Conservation (phyloP, 2,113 vertebrate genomes). For the Microcebus murinus region DNA sequence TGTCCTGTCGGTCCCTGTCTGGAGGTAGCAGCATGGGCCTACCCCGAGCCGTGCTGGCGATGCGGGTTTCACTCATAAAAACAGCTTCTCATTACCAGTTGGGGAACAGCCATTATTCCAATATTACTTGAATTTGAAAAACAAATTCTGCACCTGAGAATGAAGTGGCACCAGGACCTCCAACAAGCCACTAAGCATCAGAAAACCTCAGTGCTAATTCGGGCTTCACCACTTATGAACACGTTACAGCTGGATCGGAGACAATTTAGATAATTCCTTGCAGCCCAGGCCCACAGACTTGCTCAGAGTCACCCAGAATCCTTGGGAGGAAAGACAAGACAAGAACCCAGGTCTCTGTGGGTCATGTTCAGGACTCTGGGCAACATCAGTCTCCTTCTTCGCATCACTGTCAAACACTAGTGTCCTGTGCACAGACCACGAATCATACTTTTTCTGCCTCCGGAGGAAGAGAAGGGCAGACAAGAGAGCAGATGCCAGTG, state of each 20-base stretch:
- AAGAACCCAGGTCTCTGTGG: background rate
- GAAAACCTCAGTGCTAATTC: background rate
- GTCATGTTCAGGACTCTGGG: background rate
- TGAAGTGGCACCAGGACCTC: background rate
- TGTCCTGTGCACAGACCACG: background rate
- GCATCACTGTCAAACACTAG: background rate
- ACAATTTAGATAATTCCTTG: background rate
- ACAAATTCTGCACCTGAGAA: constrained; percentile 56
- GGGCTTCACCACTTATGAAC: background rate
- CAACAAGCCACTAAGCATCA: background rate
- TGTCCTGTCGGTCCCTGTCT: constrained; percentile 69
- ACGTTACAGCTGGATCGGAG: background rate
- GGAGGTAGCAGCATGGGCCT: constrained; percentile 63
- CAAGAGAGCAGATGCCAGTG: background rate
- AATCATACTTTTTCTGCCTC: background rate
- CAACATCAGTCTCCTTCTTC: background rate
- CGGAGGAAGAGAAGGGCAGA: background rate
- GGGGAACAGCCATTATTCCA: constrained; percentile 25
- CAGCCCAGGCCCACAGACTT: background rate
- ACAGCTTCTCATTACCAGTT: constrained; percentile 57
- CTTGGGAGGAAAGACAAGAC: background rate
- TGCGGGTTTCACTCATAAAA: constrained; percentile 66
- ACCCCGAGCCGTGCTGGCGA: constrained; percentile 21
- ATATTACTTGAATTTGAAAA: constrained; percentile 66
- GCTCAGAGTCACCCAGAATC: background rate